phyloP scores from a whole-genome alignment of 2,888 invertebrate species.

The Eumerus sabulonum region DNA sequence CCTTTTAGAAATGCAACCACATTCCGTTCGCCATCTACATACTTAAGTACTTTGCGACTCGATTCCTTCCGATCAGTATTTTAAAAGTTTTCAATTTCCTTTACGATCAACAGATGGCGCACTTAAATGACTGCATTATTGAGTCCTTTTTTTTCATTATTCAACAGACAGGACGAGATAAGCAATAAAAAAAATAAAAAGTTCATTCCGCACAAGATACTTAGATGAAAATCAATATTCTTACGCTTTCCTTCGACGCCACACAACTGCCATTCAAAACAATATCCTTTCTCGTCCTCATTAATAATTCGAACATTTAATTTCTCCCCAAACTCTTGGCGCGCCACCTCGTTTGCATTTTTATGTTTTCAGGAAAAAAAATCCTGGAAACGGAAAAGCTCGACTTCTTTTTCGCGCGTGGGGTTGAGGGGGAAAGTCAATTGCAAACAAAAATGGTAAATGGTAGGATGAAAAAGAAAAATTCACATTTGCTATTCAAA shows the following conservation, averaged over 20 bases:
- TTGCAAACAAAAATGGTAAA: neutral
- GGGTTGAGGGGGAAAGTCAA: constrained; percentile 20
- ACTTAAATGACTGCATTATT: constrained; percentile 14
- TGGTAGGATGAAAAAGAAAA: constrained; percentile 40
- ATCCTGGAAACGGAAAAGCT: constrained; percentile 21
- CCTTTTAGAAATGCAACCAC: no score
- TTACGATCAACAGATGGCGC: constrained; percentile 30
- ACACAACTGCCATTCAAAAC: constrained; percentile 6
- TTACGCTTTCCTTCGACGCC: neutral
- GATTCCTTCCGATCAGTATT: no score
- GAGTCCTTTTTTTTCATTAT: constrained; percentile 15
- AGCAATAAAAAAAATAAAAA: neutral
- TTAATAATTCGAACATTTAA: constrained; percentile 67
- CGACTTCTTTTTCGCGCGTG: constrained; percentile 20
- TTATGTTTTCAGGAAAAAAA: constrained; percentile 56
- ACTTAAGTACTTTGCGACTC: no score
- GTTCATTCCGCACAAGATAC: constrained; percentile 30
- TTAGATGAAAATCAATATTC: constrained; percentile 31
- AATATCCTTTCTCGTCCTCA: constrained; percentile 52
- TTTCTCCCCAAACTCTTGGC: constrained; percentile 28
- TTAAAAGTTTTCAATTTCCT: constrained; percentile 1
- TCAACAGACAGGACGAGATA: constrained; percentile 26
- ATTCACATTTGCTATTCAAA: constrained; percentile 62
- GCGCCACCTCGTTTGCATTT: constrained; percentile 53
- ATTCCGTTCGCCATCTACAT: no score